phyloP scores from a whole-genome alignment of 2,797 vertebrate genomes.

The Falco columbarius region DNA sequence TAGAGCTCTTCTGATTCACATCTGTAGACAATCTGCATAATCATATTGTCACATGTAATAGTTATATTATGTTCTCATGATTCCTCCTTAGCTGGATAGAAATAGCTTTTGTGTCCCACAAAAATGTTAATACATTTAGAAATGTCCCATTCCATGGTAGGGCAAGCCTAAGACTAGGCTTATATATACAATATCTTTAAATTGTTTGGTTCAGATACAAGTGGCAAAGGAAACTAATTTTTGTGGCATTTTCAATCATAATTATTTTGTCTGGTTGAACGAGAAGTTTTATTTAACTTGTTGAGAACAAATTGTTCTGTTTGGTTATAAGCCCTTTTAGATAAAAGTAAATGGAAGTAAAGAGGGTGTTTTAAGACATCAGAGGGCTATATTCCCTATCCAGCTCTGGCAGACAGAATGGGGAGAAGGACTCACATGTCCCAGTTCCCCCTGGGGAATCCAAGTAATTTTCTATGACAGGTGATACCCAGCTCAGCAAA shows the following conservation, averaged over 20 bases:
- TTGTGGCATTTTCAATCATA: not conserved
- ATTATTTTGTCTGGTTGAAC: not conserved
- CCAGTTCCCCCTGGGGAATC: not conserved
- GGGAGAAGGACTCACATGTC: not conserved
- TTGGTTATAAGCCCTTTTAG: not conserved
- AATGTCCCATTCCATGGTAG: not conserved
- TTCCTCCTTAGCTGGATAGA: not conserved
- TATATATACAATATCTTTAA: not conserved
- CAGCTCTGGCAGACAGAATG: not conserved
- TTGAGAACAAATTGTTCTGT: not conserved
- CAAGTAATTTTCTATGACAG: not conserved
- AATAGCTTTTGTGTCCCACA: constrained; percentile 21
- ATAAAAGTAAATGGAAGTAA: not conserved
- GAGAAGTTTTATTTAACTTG: not conserved
- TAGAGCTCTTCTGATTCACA: constrained; percentile 12
- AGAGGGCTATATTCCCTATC: not conserved
- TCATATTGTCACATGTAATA: constrained; percentile 1
- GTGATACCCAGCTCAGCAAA: not conserved
- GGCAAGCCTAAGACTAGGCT: not conserved
- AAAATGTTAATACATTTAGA: constrained; percentile 10
- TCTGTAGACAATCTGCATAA: constrained; percentile 40
- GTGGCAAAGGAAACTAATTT: not conserved
- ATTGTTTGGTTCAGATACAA: not conserved
- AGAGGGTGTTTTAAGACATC: not conserved
- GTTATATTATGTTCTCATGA: not conserved